phyloP scores from a whole-genome alignment of 2,113 vertebrate genomes.

The Zonotrichia leucophrys region DNA sequence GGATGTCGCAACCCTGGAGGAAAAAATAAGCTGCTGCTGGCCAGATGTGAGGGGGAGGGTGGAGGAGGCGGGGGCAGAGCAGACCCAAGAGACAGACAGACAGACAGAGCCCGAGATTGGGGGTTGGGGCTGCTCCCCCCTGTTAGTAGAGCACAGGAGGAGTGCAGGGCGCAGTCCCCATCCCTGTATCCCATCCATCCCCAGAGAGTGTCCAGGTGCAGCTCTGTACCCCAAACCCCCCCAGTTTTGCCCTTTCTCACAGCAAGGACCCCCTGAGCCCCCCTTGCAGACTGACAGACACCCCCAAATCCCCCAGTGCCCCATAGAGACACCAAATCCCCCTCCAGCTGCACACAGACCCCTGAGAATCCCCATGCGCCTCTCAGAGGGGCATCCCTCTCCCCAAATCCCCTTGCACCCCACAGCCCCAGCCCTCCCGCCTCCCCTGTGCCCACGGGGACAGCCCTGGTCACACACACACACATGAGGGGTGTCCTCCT shows the following conservation, averaged over 20 bases:
- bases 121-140: rapidly evolving
- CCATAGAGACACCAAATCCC: not conserved
- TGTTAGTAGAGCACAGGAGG: not conserved
- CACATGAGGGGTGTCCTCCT: not conserved
- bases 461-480: not conserved
- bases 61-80: not conserved
- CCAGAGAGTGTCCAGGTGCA: not conserved
- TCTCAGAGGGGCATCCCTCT: not conserved
- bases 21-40: not conserved
- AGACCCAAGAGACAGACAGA: not conserved
- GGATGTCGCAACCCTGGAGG: not conserved
- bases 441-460: not conserved
- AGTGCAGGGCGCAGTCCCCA: too few relatives aligned
- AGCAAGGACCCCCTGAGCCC: not conserved
- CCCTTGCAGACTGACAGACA: not conserved
- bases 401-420: not conserved
- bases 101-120: rapidly evolving
- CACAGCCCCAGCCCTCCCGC: not conserved
- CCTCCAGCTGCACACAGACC: not conserved
- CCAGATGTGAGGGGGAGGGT: not conserved
- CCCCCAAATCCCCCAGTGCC: not conserved
- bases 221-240: rapidly evolving
- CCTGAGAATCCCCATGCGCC: not conserved
- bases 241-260: not conserved
- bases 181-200: not conserved